These are phyloP conservation scores for Halocynthia aurantium DNA, from an alignment of 23 tunicate species.

Conservation along the genomic window DNA sequence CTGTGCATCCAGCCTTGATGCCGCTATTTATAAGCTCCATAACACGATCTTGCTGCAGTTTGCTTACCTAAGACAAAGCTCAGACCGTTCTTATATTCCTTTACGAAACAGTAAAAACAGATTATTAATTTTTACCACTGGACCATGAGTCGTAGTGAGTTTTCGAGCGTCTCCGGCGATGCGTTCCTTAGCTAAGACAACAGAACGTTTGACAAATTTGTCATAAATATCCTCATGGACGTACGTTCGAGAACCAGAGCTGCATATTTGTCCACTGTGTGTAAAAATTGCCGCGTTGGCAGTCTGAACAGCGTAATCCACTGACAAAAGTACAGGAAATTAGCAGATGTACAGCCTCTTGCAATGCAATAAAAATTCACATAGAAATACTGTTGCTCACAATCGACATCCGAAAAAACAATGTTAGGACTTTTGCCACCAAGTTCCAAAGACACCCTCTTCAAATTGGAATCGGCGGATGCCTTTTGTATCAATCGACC, in stretches of 20 bases:
- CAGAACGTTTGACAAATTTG: conserved; percentile 37
- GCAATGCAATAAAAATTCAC: background rate
- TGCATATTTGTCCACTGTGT: conserved; percentile 45
- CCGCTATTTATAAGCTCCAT: conserved; percentile 70
- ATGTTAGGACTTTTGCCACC: conserved; percentile 60
- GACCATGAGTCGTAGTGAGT: conserved; percentile 30
- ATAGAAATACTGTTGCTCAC: conserved; percentile 8
- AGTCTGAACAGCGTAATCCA: conserved; percentile 50
- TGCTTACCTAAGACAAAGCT: conserved; percentile 59
- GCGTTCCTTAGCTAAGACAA: conserved; percentile 25
- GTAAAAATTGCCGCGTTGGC: conserved; percentile 29
- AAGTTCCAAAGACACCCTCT: conserved; percentile 37
- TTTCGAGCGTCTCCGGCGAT: conserved; percentile 26
- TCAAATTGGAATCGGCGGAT: conserved; percentile 48
- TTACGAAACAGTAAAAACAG: no score
- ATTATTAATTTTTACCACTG: conserved; percentile 22
- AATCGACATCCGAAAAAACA: conserved; percentile 36
- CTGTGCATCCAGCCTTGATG: conserved; percentile 80
- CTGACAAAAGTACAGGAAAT: background rate
- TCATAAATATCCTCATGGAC: conserved; percentile 63
- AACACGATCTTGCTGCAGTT: conserved; percentile 84
- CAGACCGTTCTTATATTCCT: no score
- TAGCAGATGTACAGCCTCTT: background rate
- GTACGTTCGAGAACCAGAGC: conserved; percentile 50
- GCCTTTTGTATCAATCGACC: conserved; percentile 41